Percentiles rank a stretch among this genome's conserved stretches.
Conservation (phyloP, 2,888 invertebrate genomes). For the Tetanocera ferruginea region DNA sequence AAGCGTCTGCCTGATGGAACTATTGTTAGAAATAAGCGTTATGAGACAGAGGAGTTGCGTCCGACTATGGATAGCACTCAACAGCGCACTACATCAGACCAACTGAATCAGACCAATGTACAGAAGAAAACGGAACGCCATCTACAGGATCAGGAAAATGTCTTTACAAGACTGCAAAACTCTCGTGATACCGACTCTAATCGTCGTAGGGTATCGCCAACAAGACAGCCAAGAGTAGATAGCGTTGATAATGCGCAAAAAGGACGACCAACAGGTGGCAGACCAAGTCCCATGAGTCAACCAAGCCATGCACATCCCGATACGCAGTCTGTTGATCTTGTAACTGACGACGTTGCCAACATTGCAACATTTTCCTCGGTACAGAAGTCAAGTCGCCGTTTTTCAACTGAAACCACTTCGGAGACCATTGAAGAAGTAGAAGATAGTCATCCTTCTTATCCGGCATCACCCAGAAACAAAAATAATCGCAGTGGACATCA, state of each 20-base stretch:
- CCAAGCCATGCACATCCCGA: conserved; percentile 38
- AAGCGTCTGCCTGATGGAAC: conserved; percentile 78
- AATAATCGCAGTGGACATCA: conserved; percentile 41
- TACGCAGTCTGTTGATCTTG: conserved; percentile 31
- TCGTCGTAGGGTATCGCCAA: conserved; percentile 29
- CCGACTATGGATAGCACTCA: conserved; percentile 51
- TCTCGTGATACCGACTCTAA: conserved; percentile 38
- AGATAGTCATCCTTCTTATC: conserved; percentile 46
- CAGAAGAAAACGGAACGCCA: conserved; percentile 43
- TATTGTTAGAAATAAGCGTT: conserved; percentile 77
- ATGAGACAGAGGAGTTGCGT: conserved; percentile 72
- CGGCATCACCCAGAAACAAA: conserved; percentile 32
- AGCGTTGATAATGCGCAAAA: conserved; percentile 61
- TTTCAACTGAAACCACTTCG: conserved; percentile 65
- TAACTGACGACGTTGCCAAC: conserved; percentile 53
- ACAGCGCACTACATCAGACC: conserved; percentile 47
- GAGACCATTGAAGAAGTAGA: conserved; percentile 61
- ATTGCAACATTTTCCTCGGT: conserved; percentile 60
- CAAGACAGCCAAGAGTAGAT: conserved; percentile 50
- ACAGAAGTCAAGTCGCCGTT: conserved; percentile 65
- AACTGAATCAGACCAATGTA: conserved; percentile 45
- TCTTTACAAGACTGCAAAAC: conserved; percentile 46
- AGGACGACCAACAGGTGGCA: conserved; percentile 36
- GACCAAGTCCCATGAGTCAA: conserved; percentile 31
- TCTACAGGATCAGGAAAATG: conserved; percentile 48